Percentiles rank a stretch among this genome's conserved stretches.
These are phyloP conservation scores for Neoascia interrupta DNA, from an alignment of 2,888 invertebrate genomes.

Conservation along the genomic window DNA sequence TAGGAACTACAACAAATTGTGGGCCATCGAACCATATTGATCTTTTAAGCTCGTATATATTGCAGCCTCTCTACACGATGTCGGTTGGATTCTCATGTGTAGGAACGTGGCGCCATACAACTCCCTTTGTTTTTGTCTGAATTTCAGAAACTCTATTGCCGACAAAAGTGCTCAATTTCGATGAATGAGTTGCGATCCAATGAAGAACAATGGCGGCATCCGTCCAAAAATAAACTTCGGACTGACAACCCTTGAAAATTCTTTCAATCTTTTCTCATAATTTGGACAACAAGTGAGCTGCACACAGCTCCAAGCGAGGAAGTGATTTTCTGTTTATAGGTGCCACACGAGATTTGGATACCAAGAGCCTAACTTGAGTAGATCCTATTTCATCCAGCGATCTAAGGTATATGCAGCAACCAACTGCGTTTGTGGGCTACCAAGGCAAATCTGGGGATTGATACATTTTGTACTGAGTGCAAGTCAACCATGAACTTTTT, in stretches of 20 bases:
- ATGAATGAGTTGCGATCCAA: neutral
- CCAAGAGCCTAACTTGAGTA: too few relatives aligned
- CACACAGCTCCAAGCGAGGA: too few relatives aligned
- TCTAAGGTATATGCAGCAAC: neutral
- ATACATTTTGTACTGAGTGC: too few relatives aligned
- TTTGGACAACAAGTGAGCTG: too few relatives aligned
- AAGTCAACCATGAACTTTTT: too few relatives aligned
- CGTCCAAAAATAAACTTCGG: neutral
- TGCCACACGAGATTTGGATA: too few relatives aligned
- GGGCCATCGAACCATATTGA: neutral
- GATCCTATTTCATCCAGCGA: too few relatives aligned
- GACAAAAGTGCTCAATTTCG: neutral
- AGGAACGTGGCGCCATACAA: conserved; percentile 38
- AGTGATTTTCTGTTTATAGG: too few relatives aligned
- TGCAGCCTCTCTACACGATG: neutral
- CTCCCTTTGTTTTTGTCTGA: conserved; percentile 22
- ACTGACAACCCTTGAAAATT: neutral
- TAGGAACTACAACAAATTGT: neutral
- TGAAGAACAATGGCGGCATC: neutral
- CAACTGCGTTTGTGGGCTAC: too few relatives aligned
- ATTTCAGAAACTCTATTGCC: conserved; percentile 52
- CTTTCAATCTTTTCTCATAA: too few relatives aligned
- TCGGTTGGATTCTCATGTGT: conserved; percentile 4
- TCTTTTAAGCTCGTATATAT: neutral
- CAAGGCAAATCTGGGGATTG: too few relatives aligned